Evolutionary conservation across 1,140 invertebrate species (phyloP).

Genomic region (Drosophila navojoa): DNA sequence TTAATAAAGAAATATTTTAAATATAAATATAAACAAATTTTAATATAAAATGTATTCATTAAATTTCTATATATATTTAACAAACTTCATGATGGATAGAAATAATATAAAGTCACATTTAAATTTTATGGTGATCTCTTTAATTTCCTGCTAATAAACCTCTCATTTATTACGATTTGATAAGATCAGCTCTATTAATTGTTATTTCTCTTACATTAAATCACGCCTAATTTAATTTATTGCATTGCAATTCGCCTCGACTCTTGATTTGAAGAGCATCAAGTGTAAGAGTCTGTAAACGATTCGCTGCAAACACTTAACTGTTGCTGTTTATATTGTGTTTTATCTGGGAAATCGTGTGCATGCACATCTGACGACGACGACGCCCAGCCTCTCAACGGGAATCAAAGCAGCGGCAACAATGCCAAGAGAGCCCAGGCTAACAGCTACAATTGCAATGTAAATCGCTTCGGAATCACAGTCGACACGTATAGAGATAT

Average conservation of each 20-base stretch:
- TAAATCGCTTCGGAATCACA: slow-evolving; percentile 17
- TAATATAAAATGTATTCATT: too few relatives aligned
- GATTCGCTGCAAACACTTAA: background rate
- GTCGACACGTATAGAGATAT: slow-evolving; percentile 6
- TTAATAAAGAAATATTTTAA: too few relatives aligned
- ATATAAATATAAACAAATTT: too few relatives aligned
- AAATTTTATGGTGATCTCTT: too few relatives aligned
- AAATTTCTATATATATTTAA: too few relatives aligned
- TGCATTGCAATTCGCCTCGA: background rate
- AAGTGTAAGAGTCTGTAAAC: slow-evolving; percentile 5
- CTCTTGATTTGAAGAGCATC: slow-evolving; percentile 5
- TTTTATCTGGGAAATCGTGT: slow-evolving; percentile 40
- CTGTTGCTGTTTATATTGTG: slow-evolving; percentile 9
- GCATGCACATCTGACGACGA: slow-evolving; percentile 22
- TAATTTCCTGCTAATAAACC: too few relatives aligned
- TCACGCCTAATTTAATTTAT: background rate
- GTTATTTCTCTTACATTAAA: background rate
- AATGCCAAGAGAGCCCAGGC: background rate
- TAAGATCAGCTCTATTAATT: background rate
- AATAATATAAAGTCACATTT: too few relatives aligned
- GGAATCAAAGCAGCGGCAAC: slow-evolving; percentile 20
- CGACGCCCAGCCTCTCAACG: slow-evolving; percentile 8
- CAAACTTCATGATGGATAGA: too few relatives aligned
- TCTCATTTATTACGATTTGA: background rate
- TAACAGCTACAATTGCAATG: slow-evolving; percentile 6